These are phyloP conservation scores for Eurytoma californica DNA, from an alignment of 2,888 invertebrate species.

Conservation along the genomic window DNA sequence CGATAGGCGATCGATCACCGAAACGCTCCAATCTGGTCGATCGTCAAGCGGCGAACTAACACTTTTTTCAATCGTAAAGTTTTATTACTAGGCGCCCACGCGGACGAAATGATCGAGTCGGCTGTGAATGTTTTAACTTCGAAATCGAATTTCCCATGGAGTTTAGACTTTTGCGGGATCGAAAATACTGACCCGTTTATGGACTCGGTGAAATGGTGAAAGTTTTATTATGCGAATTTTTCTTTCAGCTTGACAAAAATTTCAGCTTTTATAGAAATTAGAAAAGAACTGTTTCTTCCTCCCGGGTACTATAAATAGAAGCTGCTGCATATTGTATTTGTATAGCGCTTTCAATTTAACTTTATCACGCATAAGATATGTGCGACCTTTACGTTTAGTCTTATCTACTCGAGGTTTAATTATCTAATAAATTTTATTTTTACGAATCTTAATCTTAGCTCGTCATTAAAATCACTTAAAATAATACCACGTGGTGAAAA, in stretches of 20 bases:
- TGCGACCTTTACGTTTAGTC: too few species aligned
- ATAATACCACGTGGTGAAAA: conserved; percentile 19
- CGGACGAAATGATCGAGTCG: conserved; percentile 26
- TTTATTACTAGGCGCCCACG: conserved; percentile 34
- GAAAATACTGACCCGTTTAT: conserved; percentile 11
- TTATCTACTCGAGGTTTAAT: conserved; percentile 9
- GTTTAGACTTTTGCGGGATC: conserved; percentile 27
- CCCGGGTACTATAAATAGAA: too few species aligned
- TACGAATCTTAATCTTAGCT: conserved; percentile 10
- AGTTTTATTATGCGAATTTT: conserved; percentile 21
- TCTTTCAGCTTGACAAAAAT: background rate
- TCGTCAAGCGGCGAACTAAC: background rate
- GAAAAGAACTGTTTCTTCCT: background rate
- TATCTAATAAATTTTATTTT: conserved; percentile 10
- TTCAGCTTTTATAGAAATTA: background rate
- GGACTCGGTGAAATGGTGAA: background rate
- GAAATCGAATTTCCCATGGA: conserved; percentile 39
- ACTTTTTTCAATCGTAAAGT: conserved; percentile 54
- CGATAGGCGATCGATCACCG: conserved; percentile 46
- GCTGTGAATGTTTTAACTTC: conserved; percentile 50
- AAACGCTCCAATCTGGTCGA: background rate
- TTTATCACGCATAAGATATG: too few species aligned
- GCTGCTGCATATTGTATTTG: too few species aligned
- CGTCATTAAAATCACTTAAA: conserved; percentile 31
- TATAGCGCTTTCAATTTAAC: too few species aligned